phyloP scores from a whole-genome alignment of 2,888 invertebrate species.

The Gibbula magus region DNA sequence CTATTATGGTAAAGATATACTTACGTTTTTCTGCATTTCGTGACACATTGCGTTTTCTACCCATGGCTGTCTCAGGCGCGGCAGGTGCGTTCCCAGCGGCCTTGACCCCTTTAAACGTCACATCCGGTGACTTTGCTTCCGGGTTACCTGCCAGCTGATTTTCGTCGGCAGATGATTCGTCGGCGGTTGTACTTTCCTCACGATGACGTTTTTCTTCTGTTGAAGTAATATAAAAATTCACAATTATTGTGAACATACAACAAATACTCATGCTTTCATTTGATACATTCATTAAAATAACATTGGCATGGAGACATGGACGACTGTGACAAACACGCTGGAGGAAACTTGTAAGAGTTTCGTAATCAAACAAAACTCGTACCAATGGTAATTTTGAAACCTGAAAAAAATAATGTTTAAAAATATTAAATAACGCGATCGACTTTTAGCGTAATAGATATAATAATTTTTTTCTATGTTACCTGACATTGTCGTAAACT shows the following conservation, averaged over 20 bases:
- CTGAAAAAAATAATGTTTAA: no score
- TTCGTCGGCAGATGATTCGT: constrained; percentile 43
- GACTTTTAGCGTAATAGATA: no score
- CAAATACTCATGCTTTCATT: no score
- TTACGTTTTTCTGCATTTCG: constrained; percentile 5
- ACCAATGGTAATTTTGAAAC: no score
- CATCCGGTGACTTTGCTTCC: constrained; percentile 39
- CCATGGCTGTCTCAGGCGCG: constrained; percentile 14
- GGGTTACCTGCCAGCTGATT: constrained; percentile 25
- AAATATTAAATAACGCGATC: no score
- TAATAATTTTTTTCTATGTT: no score
- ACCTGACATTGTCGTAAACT: no score
- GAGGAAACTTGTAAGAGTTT: no score
- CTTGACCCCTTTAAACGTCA: constrained; percentile 37
- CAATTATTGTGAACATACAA: background rate
- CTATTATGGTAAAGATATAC: background rate
- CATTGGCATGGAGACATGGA: no score
- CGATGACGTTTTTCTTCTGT: constrained; percentile 38
- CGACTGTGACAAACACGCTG: no score
- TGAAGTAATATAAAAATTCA: background rate
- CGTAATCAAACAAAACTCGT: no score
- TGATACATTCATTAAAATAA: no score
- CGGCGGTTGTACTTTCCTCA: constrained; percentile 38
- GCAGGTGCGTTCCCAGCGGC: constrained; percentile 41
- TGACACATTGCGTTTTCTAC: constrained; percentile 16